phyloP scores from a whole-genome alignment of 2,888 invertebrate genomes.

The Volucella bombylans region DNA sequence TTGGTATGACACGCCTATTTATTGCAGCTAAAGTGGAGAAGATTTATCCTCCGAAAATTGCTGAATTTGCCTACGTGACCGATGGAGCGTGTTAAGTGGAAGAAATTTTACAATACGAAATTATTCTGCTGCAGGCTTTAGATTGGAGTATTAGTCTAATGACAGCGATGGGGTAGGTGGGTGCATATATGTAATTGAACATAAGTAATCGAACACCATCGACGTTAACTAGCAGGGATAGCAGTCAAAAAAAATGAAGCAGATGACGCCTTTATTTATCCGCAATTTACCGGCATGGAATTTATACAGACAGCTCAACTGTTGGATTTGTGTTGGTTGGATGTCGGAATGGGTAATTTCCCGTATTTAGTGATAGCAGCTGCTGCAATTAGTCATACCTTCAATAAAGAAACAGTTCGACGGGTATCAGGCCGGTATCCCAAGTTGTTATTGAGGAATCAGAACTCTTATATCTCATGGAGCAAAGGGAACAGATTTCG shows the following conservation, averaged over 20 bases:
- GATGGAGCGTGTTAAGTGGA: constrained; percentile 96
- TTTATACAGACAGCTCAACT: constrained; percentile 93
- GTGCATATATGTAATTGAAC: constrained; percentile 94
- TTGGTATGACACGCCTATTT: constrained; percentile 96
- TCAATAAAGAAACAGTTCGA: constrained; percentile 88
- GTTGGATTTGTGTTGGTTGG: constrained; percentile 94
- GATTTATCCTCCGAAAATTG: constrained; percentile 98
- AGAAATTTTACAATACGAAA: constrained; percentile 91
- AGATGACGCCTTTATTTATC: constrained; percentile 88
- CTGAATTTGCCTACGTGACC: constrained; percentile 97
- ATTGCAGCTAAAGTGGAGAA: constrained; percentile 95
- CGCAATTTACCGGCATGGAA: constrained; percentile 93
- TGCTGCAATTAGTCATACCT: constrained; percentile 93
- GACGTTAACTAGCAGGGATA: constrained; percentile 73
- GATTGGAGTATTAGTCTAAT: constrained; percentile 96
- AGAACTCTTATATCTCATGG: constrained; percentile 83
- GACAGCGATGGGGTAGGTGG: constrained; percentile 96
- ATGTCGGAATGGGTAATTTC: constrained; percentile 91
- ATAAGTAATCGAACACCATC: constrained; percentile 84
- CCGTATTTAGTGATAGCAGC: constrained; percentile 95
- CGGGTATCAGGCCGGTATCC: constrained; percentile 92
- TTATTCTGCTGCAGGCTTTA: constrained; percentile 88
- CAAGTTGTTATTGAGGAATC: constrained; percentile 85
- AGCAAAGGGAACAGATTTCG: constrained; percentile 82
- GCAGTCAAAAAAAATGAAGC: constrained; percentile 42